A percentile compares a stretch with the other conserved stretches of the same genome.
Evolutionary conservation across 1,140 invertebrate species (phyloP).

Genomic region (Rhopalosiphum padi): DNA sequence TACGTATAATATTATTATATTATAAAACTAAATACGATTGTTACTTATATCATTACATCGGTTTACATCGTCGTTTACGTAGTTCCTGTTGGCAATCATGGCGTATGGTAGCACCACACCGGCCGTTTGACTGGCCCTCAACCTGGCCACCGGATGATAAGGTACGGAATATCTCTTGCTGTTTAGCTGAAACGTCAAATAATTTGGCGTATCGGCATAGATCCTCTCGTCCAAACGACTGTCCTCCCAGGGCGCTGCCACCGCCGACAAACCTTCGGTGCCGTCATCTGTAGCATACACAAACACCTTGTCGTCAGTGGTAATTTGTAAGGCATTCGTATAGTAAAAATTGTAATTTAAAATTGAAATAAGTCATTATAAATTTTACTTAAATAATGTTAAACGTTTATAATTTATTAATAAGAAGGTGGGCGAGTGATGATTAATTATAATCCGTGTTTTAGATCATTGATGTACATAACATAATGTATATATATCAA

Average conservation of each 20-base stretch:
- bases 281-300: neutral
- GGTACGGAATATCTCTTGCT: constrained; percentile 46
- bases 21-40: too few relatives aligned
- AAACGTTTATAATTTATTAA: neutral
- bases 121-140: constrained; percentile 33
- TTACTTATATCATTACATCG: constrained; percentile 27
- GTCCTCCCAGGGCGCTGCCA: neutral
- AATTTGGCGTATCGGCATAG: constrained; percentile 36
- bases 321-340: neutral
- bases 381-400: neutral
- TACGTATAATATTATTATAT: too few relatives aligned
- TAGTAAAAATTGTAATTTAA: too few relatives aligned
- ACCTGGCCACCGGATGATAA: constrained; percentile 42
- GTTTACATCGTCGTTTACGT: constrained; percentile 41
- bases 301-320: neutral
- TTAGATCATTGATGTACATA: neutral
- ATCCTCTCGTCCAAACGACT: constrained; percentile 46
- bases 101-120: constrained; percentile 37
- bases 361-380: too few relatives aligned
- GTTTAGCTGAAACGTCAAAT: constrained; percentile 49
- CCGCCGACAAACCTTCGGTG: neutral
- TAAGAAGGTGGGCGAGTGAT: neutral
- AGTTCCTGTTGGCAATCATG: constrained; percentile 48
- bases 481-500: too few relatives aligned
- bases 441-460: neutral